Conservation (phyloP, 1,140 invertebrate genomes). For the Amphibalanus amphitrite region DNA sequence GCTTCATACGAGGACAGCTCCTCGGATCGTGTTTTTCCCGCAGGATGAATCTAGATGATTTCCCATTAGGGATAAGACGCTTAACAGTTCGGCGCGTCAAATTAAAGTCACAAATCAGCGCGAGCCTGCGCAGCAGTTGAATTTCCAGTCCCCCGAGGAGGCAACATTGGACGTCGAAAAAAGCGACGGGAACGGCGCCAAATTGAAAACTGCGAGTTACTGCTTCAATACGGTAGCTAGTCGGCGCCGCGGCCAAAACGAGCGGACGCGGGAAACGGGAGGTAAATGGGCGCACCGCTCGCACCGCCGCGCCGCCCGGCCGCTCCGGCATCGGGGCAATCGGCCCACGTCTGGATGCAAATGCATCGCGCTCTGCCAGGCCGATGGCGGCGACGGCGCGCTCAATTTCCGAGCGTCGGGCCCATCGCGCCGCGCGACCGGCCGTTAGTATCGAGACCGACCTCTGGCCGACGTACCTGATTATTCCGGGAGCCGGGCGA, state of each 20-base stretch:
- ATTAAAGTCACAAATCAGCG: not conserved
- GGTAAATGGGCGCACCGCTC: not conserved
- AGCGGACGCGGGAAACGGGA: not conserved
- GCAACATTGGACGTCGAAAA: not conserved
- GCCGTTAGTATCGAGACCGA: no score
- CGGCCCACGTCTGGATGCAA: no score
- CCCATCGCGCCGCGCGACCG: no score
- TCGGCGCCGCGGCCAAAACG: not conserved
- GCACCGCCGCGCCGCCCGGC: conserved; percentile 20
- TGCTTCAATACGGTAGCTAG: not conserved
- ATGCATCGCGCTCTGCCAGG: no score
- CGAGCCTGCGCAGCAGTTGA: not conserved
- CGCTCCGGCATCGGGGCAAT: conserved; percentile 11
- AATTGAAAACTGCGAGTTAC: not conserved
- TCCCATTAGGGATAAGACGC: not conserved
- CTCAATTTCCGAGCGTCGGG: no score
- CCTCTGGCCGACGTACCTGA: no score
- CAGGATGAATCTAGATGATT: not conserved
- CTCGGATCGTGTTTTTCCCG: not conserved
- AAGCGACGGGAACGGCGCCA: not conserved
- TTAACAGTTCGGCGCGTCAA: not conserved
- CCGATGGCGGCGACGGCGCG: conserved; percentile 40
- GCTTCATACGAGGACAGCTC: not conserved
- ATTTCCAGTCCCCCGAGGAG: not conserved
- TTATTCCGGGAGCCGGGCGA: no score